Percentiles rank a stretch among this genome's conserved stretches.
These are phyloP conservation scores for Zygothrica quintamaculata DNA, from an alignment of 2,888 invertebrate genomes.

Conservation along the genomic window DNA sequence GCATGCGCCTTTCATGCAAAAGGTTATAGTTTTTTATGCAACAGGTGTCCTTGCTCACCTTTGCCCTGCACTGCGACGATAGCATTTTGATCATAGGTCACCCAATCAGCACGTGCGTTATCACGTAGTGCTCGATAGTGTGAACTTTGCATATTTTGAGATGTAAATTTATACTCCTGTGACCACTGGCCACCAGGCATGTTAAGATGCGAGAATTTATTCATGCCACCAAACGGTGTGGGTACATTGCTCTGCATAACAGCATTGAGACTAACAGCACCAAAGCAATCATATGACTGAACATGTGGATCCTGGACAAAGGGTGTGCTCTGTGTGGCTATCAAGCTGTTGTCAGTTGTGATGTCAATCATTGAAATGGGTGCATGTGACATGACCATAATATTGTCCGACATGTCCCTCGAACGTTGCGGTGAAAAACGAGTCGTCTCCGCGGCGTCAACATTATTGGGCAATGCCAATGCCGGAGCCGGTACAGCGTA, in stretches of 20 bases:
- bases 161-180: conserved; percentile 88
- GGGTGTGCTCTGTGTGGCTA: conserved; percentile 62
- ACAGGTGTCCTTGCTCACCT: conserved; percentile 57
- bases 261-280: conserved; percentile 88
- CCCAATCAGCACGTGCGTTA: conserved; percentile 75
- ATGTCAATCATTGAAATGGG: conserved; percentile 76
- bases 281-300: conserved; percentile 89
- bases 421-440: conserved; percentile 88
- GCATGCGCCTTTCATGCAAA: conserved; percentile 58
- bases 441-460: conserved; percentile 88
- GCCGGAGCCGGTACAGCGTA: conserved; percentile 86
- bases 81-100: conserved; percentile 75
- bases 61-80: conserved; percentile 31
- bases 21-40: conserved; percentile 31
- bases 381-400: conserved; percentile 86
- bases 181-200: conserved; percentile 91
- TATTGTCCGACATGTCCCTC: conserved; percentile 88
- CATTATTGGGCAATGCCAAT: conserved; percentile 87
- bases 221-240: conserved; percentile 87
- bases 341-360: conserved; percentile 71
- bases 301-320: conserved; percentile 86
- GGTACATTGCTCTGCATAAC: conserved; percentile 92
- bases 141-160: conserved; percentile 88
- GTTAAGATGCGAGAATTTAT: conserved; percentile 87
- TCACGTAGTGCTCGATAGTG: conserved; percentile 87